These are phyloP conservation scores for Lepidurus arcticus DNA, from an alignment of 1,140 invertebrate genomes.

Conservation along the genomic window DNA sequence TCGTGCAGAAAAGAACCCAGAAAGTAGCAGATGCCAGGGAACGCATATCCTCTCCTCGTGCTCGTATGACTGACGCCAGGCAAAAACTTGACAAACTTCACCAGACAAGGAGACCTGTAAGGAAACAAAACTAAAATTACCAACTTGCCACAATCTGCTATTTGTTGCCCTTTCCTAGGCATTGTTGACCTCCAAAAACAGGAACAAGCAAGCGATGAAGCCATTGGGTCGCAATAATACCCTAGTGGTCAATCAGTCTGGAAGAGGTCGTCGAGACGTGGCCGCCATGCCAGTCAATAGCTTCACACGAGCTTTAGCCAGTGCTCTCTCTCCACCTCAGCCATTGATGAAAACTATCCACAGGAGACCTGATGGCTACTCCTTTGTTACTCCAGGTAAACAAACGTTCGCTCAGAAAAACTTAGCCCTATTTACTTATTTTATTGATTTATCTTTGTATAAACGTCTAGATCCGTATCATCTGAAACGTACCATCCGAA, in stretches of 20 bases:
- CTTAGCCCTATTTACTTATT: not conserved
- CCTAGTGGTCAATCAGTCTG: not conserved
- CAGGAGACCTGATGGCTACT: not conserved
- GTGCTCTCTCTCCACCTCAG: not conserved
- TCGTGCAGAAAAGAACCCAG: slow-evolving; percentile 60
- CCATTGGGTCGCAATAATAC: not conserved
- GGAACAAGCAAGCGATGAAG: not conserved
- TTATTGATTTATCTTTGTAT: not conserved
- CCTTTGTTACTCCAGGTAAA: slow-evolving; percentile 28
- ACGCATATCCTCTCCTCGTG: slow-evolving; percentile 56
- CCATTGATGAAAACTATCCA: not conserved
- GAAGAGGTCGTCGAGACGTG: not conserved
- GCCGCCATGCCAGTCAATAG: not conserved
- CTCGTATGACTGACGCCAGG: slow-evolving; percentile 58
- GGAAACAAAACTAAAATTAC: not conserved
- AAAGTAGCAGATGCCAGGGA: slow-evolving; percentile 62
- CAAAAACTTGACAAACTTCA: slow-evolving; percentile 53
- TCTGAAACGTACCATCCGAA: not conserved
- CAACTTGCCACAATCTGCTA: not conserved
- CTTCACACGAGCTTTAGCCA: not conserved
- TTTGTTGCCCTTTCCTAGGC: not conserved
- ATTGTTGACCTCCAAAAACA: not conserved
- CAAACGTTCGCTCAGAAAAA: slow-evolving; percentile 27
- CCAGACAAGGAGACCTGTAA: slow-evolving; percentile 36
- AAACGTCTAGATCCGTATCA: not conserved